Percentiles rank a stretch among this genome's conserved stretches.
phyloP scores from a whole-genome alignment of 2,797 vertebrate species.

The Mastacembelus armatus region DNA sequence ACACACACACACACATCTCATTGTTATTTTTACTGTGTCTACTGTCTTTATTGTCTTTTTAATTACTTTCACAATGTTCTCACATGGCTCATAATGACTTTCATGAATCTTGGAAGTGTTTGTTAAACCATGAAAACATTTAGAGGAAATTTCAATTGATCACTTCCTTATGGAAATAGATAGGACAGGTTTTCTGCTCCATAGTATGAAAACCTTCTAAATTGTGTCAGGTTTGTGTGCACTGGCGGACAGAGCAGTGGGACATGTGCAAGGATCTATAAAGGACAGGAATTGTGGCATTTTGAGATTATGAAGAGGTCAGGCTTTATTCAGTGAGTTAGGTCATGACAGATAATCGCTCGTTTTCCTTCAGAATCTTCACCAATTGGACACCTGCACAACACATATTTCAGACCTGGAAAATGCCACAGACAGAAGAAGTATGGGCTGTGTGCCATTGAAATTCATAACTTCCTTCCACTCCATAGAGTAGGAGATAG shows the following conservation, averaged over 20 bases:
- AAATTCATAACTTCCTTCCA: too few relatives aligned
- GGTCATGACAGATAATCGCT: conserved; percentile 17
- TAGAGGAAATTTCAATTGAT: not conserved
- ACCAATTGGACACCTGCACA: not conserved
- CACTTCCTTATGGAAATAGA: not conserved
- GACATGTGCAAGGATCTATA: conserved; percentile 49
- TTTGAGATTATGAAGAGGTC: conserved; percentile 30
- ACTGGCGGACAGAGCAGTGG: conserved; percentile 43
- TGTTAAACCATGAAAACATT: conserved; percentile 8
- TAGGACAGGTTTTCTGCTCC: not conserved
- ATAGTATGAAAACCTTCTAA: conserved; percentile 35
- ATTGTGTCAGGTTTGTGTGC: conserved; percentile 14
- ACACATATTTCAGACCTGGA: not conserved
- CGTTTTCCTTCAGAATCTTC: not conserved
- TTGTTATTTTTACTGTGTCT: conserved; percentile 19
- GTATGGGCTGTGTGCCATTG: not conserved
- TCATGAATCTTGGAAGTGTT: conserved; percentile 14
- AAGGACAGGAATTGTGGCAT: conserved; percentile 39
- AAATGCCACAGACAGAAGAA: conserved; percentile 13
- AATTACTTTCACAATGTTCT: conserved; percentile 10
- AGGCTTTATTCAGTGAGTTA: conserved; percentile 19
- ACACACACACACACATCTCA: not conserved
- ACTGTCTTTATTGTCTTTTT: not conserved
- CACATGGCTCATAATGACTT: conserved; percentile 3
- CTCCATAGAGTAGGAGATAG: too few relatives aligned